These are phyloP conservation scores for Heliconius hermathena DNA, from an alignment of 1,140 invertebrate species.

Conservation along the genomic window DNA sequence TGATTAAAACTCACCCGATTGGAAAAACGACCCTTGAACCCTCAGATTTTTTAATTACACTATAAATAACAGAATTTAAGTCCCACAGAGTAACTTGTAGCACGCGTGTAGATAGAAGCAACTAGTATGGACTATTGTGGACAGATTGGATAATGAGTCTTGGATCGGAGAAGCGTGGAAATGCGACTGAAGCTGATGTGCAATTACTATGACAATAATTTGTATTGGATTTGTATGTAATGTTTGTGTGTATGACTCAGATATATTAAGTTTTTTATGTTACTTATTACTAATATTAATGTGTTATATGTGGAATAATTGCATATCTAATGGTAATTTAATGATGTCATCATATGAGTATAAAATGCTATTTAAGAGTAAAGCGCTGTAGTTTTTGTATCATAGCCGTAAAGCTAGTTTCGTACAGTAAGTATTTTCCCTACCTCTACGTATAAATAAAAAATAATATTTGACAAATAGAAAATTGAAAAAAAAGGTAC, in stretches of 20 bases:
- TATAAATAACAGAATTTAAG: conserved; percentile 8
- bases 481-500: too few species aligned
- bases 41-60: conserved; percentile 11
- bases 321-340: not conserved
- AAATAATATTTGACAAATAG: too few species aligned
- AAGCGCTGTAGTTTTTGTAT: too few species aligned
- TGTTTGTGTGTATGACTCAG: not conserved
- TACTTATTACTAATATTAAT: not conserved
- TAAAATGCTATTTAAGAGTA: too few species aligned
- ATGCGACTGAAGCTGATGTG: conserved; percentile 39
- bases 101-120: conserved; percentile 20
- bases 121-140: conserved; percentile 49
- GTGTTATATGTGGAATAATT: not conserved
- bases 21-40: conserved; percentile 16
- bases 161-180: conserved; percentile 52
- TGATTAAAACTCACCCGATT: conserved; percentile 19
- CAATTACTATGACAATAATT: conserved; percentile 26
- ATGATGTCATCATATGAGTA: not conserved
- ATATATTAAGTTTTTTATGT: conserved; percentile 8
- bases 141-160: conserved; percentile 61
- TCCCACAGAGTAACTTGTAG: conserved; percentile 5
- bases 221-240: conserved; percentile 6
- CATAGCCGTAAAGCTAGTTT: too few species aligned
- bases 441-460: too few species aligned
- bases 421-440: too few species aligned